phyloP scores from a whole-genome alignment of 2,888 invertebrate genomes.

The Lycaena phlaeas region DNA sequence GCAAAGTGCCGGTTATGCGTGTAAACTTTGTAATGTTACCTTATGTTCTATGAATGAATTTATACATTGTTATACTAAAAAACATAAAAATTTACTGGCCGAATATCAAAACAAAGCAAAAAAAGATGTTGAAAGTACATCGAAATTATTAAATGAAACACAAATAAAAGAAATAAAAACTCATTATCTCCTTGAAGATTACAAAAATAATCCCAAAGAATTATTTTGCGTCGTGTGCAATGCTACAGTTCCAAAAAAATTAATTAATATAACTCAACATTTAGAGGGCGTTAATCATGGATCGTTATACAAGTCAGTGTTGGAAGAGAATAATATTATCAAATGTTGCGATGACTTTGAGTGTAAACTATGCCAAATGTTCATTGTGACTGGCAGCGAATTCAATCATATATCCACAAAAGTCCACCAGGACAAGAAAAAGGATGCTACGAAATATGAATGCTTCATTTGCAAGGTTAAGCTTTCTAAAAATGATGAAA shows the following conservation, averaged over 20 bases:
- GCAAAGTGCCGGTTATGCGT: neutral
- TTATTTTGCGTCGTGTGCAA: slow-evolving; percentile 1
- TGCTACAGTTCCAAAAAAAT: neutral
- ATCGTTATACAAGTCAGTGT: neutral
- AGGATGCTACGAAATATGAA: neutral
- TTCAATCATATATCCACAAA: neutral
- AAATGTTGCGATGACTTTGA: neutral
- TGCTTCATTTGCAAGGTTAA: neutral
- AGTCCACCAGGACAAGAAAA: neutral
- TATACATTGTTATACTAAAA: slow-evolving; percentile 1
- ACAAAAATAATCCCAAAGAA: neutral
- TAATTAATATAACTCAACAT: neutral
- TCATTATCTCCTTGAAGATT: neutral
- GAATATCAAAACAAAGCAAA: no score
- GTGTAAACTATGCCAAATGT: neutral
- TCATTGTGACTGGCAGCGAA: neutral
- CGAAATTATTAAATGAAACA: no score
- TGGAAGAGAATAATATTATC: neutral
- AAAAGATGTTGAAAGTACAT: no score
- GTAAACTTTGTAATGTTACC: neutral
- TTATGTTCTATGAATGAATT: neutral
- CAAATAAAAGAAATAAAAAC: neutral
- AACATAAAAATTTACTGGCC: no score
- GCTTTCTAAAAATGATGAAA: neutral
- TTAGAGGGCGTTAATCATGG: neutral